Evolutionary conservation across 2,888 invertebrate species (phyloP).

Genomic region (Hofmannophila pseudospretella): DNA sequence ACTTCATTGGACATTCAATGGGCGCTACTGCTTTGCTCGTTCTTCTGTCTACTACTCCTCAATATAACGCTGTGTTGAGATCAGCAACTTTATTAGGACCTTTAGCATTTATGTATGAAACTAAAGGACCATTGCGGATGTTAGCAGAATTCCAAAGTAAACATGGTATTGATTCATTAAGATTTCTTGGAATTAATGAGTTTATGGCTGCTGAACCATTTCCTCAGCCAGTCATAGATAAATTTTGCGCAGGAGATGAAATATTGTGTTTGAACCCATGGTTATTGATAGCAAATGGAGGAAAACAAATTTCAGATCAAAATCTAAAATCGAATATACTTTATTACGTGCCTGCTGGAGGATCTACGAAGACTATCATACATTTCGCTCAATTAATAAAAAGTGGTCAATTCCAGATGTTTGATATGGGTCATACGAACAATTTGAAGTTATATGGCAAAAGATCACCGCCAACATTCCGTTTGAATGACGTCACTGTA

Average conservation of each 20-base stretch:
- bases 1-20: conserved; percentile 44
- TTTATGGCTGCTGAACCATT: conserved; percentile 22
- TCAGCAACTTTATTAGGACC: conserved; percentile 38
- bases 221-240: conserved; percentile 22
- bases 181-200: conserved; percentile 26
- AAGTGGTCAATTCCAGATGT: conserved; percentile 36
- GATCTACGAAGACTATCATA: conserved; percentile 36
- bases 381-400: conserved; percentile 43
- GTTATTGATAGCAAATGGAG: conserved; percentile 32
- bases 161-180: conserved; percentile 18
- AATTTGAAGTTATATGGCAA: conserved; percentile 24
- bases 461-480: conserved; percentile 24
- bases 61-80: conserved; percentile 32
- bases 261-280: conserved; percentile 30
- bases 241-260: conserved; percentile 29
- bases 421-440: conserved; percentile 23
- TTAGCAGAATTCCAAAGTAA: conserved; percentile 25
- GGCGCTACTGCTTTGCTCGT: conserved; percentile 39
- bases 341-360: conserved; percentile 24
- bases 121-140: conserved; percentile 33
- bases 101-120: conserved; percentile 37
- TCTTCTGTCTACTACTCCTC: conserved; percentile 29
- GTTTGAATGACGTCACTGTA: conserved; percentile 25
- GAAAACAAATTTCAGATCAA: conserved; percentile 17
- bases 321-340: conserved; percentile 19